Evolutionary conservation across 2,113 vertebrate species (phyloP).

Genomic region (Neoarius graeffei): DNA sequence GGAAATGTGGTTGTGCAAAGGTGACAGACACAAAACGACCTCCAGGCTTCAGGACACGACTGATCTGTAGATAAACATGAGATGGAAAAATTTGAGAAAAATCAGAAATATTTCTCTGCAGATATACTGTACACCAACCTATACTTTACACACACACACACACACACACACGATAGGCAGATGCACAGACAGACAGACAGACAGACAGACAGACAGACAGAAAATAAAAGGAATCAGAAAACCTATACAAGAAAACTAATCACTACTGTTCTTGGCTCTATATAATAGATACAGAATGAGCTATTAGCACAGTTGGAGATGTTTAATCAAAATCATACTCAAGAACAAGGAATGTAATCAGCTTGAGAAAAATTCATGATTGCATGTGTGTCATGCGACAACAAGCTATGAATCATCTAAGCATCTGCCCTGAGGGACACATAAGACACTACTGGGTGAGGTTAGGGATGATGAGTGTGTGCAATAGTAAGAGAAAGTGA

Average conservation of each 20-base stretch:
- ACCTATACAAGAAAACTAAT: background rate
- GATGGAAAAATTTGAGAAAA: background rate
- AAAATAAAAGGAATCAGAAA: background rate
- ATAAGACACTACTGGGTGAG: constrained; percentile 70
- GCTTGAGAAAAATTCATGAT: background rate
- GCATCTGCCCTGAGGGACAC: constrained; percentile 60
- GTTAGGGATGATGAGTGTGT: constrained; percentile 14
- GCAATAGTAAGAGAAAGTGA: background rate
- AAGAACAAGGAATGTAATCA: background rate
- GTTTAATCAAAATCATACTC: background rate
- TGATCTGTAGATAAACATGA: constrained; percentile 72
- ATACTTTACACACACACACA: background rate
- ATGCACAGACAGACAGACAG: background rate
- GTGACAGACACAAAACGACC: constrained; percentile 89
- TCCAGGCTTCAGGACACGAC: constrained; percentile 79
- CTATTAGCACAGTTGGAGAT: background rate
- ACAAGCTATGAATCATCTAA: constrained; percentile 68
- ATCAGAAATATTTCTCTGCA: background rate
- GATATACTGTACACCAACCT: background rate
- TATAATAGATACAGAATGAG: background rate
- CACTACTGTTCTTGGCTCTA: background rate
- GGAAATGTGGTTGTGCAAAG: constrained; percentile 87
- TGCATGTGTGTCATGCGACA: constrained; percentile 45
- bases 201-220: background rate
- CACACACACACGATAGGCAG: background rate